Evolutionary conservation across 64 coral and sea anemone genomes (phyloP), one percentile per base, ranked within the genome.

Genomic region (Cladopsammia gracilis): DNA sequence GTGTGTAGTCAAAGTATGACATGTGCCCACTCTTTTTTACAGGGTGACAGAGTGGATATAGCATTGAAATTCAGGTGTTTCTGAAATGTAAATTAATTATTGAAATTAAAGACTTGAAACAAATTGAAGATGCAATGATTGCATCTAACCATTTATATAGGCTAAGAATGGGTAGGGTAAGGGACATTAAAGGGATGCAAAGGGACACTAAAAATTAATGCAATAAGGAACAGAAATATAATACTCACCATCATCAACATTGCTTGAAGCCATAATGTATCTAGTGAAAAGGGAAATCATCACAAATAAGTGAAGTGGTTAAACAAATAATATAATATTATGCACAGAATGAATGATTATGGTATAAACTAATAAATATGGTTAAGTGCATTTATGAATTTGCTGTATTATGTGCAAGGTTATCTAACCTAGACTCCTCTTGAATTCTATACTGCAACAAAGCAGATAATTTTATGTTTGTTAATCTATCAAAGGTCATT

Each of bases 301-400:
- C 22, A 50, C 76, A 78, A 78, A 78, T 78, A 42, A 78, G 48
- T 78, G 44, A 42, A 78, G 45, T 78, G 76, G 25, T 78, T 78
- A 52, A 52, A 18, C 25, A 77, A 77, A 77, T 8, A 78, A 44
- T 54, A 14, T 78, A 78, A 52, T 18, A 78, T 78, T 7, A 52
- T 78, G 22, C 47, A 52, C 47, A 52, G 25, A 22, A 78, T 52
- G 48, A 78, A 78, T 78, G 18, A 19, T 19, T 68, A 68, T 68
- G 65, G 65, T 5, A 68, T 75, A 75, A 15, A n/a, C 26, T 75
- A 75, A 75, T 75, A 47, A 75, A 75, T 75, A 75, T 75, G 76
- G 76, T 78, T 42, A 78, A 78, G 76, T 44, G 45, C n/a, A 78
- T 78, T 78, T 78, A 78, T 78, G 76, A 78, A 78, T 78, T 78